These are phyloP conservation scores for Pristiophorus japonicus DNA, from an alignment of 2,113 vertebrate genomes.

Conservation along the genomic window DNA sequence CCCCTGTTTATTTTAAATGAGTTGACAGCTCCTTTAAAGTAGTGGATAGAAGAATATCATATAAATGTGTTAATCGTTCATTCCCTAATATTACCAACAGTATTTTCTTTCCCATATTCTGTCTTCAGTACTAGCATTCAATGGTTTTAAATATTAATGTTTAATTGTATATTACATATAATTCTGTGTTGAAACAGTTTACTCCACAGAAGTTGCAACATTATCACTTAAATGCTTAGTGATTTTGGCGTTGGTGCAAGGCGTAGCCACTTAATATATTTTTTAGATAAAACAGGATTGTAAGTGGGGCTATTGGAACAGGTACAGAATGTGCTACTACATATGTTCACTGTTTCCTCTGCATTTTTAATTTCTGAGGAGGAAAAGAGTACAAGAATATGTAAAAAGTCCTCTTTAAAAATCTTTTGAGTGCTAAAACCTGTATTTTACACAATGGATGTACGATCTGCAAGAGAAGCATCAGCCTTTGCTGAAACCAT, in stretches of 20 bases:
- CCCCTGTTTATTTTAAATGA: not conserved
- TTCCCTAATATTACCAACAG: not conserved
- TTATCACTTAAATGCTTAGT: not conserved
- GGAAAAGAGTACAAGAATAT: conserved; percentile 27
- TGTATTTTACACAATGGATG: conserved; percentile 5
- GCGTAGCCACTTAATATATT: not conserved
- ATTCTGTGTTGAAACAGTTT: not conserved
- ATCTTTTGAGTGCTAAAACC: not conserved
- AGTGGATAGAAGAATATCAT: not conserved
- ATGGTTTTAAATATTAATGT: not conserved
- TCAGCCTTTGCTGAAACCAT: conserved; percentile 46
- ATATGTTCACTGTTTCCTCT: not conserved
- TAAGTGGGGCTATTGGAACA: conserved; percentile 22
- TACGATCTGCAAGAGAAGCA: not conserved
- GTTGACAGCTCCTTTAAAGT: not conserved
- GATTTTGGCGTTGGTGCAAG: not conserved
- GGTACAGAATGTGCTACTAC: conserved; percentile 21
- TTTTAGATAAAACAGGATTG: not conserved
- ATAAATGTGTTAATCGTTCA: not conserved
- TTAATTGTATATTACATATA: not conserved
- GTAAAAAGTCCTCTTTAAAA: conserved; percentile 42
- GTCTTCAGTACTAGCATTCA: not conserved
- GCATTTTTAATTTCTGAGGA: not conserved
- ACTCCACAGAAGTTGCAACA: not conserved
- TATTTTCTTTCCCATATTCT: not conserved